Percentiles rank a stretch among this genome's conserved stretches.
Conservation (phyloP, 1,140 invertebrate genomes). For the Aporrectodea caliginosa region DNA sequence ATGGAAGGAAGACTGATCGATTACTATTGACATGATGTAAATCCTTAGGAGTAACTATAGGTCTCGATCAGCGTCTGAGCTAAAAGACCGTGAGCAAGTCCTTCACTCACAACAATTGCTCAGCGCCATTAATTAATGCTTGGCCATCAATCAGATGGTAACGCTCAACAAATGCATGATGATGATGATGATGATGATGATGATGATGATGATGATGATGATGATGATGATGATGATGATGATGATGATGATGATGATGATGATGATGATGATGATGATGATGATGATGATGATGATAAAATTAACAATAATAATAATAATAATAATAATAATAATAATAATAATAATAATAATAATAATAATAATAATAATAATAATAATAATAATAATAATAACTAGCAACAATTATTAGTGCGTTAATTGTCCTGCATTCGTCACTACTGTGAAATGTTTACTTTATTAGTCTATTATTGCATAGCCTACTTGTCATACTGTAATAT, state of each 20-base stretch:
- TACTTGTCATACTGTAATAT: too few species aligned
- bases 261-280: not conserved
- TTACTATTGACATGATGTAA: not conserved
- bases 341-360: conserved; percentile 4
- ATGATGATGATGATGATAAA: not conserved
- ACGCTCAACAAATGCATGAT: not conserved
- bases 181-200: not conserved
- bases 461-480: too few species aligned
- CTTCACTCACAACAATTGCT: too few species aligned
- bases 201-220: not conserved
- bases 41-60: not conserved
- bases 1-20: too few species aligned
- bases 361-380: too few species aligned
- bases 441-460: too few species aligned
- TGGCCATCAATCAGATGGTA: not conserved
- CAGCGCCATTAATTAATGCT: not conserved
- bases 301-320: not conserved
- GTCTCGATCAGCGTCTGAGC: too few species aligned
- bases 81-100: too few species aligned
- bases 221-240: not conserved
- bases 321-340: conserved; percentile 1
- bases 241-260: not conserved
- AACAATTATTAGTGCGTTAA: too few species aligned
- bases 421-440: too few species aligned
- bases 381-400: too few species aligned